A percentile compares a stretch with the other conserved stretches of the same genome.
phyloP scores from a whole-genome alignment of 2,888 invertebrate species.

The Parapristionchus giblindavisi region DNA sequence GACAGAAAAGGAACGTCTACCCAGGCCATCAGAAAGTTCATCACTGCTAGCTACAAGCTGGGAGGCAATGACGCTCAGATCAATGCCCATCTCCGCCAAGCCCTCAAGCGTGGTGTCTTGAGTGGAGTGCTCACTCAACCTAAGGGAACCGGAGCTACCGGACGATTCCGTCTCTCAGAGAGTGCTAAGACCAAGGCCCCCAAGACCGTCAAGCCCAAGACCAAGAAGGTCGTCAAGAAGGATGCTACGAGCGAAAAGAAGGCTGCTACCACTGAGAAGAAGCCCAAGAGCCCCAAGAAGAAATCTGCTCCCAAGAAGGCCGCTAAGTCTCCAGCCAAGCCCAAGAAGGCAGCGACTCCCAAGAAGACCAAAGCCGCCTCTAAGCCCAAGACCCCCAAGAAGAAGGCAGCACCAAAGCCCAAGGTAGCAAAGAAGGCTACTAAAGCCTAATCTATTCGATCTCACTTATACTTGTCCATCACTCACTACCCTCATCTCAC shows the following conservation, averaged over 20 bases:
- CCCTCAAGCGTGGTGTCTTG: conserved; percentile 31
- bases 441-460: too few relatives aligned
- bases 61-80: conserved; percentile 63
- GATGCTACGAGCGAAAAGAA: too few relatives aligned
- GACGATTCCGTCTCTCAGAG: conserved; percentile 32
- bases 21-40: conserved; percentile 72
- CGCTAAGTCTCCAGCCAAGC: conserved; percentile 20
- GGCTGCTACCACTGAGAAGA: too few relatives aligned
- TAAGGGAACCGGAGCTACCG: conserved; percentile 38
- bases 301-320: not conserved
- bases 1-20: conserved; percentile 72
- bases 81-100: conserved; percentile 19
- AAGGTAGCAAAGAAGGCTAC: conserved; percentile 33
- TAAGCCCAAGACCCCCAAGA: conserved; percentile 28
- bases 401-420: conserved; percentile 43
- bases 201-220: conserved; percentile 7
- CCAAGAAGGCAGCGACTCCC: conserved; percentile 29
- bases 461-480: too few relatives aligned
- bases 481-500: too few relatives aligned
- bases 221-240: too few relatives aligned
- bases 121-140: conserved; percentile 28
- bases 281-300: too few relatives aligned
- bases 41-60: conserved; percentile 71
- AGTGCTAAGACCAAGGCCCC: conserved; percentile 32
- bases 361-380: conserved; percentile 37